These are phyloP conservation scores for Busseola fusca DNA, from an alignment of 2,888 invertebrate species.

Conservation along the genomic window DNA sequence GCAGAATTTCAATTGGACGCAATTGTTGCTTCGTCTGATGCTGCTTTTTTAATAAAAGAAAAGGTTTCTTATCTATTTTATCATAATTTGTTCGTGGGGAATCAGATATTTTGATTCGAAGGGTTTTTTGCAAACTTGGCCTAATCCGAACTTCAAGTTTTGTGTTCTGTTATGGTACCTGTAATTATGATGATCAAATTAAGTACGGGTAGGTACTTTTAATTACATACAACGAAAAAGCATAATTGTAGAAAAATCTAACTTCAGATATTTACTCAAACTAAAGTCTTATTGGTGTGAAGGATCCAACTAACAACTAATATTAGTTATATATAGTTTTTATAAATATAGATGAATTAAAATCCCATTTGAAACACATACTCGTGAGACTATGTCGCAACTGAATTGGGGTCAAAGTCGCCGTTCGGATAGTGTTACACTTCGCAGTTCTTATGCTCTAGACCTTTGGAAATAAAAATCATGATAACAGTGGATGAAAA, in stretches of 20 bases:
- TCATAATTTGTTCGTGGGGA: neutral
- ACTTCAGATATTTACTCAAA: neutral
- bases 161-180: neutral
- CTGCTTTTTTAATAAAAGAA: slow-evolving; percentile 52
- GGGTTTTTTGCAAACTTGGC: neutral
- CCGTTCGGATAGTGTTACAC: slow-evolving; percentile 62
- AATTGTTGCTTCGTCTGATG: slow-evolving; percentile 74
- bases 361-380: slow-evolving; percentile 71
- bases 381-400: slow-evolving; percentile 71
- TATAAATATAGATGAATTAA: slow-evolving; percentile 68
- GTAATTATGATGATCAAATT: neutral
- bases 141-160: neutral
- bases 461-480: slow-evolving; percentile 26
- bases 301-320: neutral
- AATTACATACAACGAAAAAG: neutral
- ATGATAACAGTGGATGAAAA: neutral
- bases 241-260: neutral
- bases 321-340: slow-evolving; percentile 6
- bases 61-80: slow-evolving; percentile 39
- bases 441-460: slow-evolving; percentile 26
- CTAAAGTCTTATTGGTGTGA: neutral
- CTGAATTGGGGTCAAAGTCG: slow-evolving; percentile 80
- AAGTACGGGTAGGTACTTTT: no score
- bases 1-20: slow-evolving; percentile 87
- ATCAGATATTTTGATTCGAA: neutral